Evolutionary conservation across 1,140 invertebrate genomes (phyloP).

Genomic region (Drosophila santomea): DNA sequence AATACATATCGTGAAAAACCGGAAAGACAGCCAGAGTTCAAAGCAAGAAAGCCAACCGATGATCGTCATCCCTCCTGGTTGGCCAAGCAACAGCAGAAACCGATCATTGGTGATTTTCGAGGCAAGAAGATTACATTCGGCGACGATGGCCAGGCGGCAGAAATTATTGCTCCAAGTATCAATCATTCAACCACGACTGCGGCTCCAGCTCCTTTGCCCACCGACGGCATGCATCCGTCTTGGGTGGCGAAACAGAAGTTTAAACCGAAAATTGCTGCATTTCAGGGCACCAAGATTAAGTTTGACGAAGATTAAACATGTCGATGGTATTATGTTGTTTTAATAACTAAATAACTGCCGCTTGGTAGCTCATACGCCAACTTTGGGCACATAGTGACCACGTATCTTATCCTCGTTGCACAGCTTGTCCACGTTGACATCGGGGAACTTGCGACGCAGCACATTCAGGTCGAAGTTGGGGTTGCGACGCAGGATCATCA

Average conservation of each 20-base stretch:
- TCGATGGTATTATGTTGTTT: slow-evolving; percentile 25
- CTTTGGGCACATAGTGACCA: slow-evolving; percentile 87
- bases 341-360: slow-evolving; percentile 47
- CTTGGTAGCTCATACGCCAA: slow-evolving; percentile 37
- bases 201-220: neutral
- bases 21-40: slow-evolving; percentile 9
- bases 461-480: slow-evolving; percentile 91
- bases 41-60: slow-evolving; percentile 2
- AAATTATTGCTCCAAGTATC: neutral
- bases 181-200: neutral
- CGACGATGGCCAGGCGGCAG: slow-evolving; percentile 43
- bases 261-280: slow-evolving; percentile 73
- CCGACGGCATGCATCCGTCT: slow-evolving; percentile 86
- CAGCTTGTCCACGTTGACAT: slow-evolving; percentile 90
- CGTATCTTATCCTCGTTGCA: slow-evolving; percentile 86
- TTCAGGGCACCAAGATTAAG: slow-evolving; percentile 83
- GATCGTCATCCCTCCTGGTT: slow-evolving; percentile 86
- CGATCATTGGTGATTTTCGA: slow-evolving; percentile 52
- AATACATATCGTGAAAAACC: neutral
- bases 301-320: slow-evolving; percentile 70
- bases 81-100: slow-evolving; percentile 85
- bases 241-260: slow-evolving; percentile 87
- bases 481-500: slow-evolving; percentile 89
- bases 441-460: slow-evolving; percentile 90
- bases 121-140: slow-evolving; percentile 82